Percentiles rank a stretch among this genome's conserved stretches.
Conservation (phyloP, 2,797 vertebrate species). For the Sebastiscus tertius region DNA sequence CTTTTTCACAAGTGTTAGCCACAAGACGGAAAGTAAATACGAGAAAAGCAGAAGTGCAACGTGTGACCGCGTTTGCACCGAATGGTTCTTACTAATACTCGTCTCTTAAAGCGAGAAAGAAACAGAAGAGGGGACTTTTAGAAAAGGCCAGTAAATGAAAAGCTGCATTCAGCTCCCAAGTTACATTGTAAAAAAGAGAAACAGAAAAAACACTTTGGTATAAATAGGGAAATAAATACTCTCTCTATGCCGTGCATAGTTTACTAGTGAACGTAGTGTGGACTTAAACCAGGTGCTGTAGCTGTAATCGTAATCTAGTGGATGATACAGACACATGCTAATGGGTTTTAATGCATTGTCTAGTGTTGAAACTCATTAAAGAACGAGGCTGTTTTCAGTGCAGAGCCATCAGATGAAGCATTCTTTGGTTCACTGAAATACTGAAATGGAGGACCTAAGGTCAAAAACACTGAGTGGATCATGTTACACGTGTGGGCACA, state of each 20-base stretch:
- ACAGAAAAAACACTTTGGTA: slow-evolving; percentile 9
- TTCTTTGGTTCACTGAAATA: slow-evolving; percentile 73
- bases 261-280: slow-evolving; percentile 72
- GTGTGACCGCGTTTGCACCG: slow-evolving; percentile 42
- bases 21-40: slow-evolving; percentile 26
- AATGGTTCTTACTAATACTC: slow-evolving; percentile 13
- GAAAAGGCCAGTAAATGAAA: slow-evolving; percentile 7
- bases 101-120: slow-evolving; percentile 3
- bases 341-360: slow-evolving; percentile 32
- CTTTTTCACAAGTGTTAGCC: slow-evolving; percentile 41
- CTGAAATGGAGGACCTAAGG: slow-evolving; percentile 51
- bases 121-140: background rate
- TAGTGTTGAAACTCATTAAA: slow-evolving; percentile 59
- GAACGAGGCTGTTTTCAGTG: slow-evolving; percentile 20
- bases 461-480: slow-evolving; percentile 61
- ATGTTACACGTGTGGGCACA: background rate
- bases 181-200: slow-evolving; percentile 30
- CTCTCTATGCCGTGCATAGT: slow-evolving; percentile 54
- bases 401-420: slow-evolving; percentile 27
- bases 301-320: slow-evolving; percentile 13
- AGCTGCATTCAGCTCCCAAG: slow-evolving; percentile 8
- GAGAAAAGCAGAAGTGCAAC: slow-evolving; percentile 63
- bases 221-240: slow-evolving; percentile 82
- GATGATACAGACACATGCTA: slow-evolving; percentile 23
- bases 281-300: slow-evolving; percentile 33